Evolutionary conservation across 2,797 vertebrate genomes (phyloP).

Genomic region (Aulostomus chinensis): DNA sequence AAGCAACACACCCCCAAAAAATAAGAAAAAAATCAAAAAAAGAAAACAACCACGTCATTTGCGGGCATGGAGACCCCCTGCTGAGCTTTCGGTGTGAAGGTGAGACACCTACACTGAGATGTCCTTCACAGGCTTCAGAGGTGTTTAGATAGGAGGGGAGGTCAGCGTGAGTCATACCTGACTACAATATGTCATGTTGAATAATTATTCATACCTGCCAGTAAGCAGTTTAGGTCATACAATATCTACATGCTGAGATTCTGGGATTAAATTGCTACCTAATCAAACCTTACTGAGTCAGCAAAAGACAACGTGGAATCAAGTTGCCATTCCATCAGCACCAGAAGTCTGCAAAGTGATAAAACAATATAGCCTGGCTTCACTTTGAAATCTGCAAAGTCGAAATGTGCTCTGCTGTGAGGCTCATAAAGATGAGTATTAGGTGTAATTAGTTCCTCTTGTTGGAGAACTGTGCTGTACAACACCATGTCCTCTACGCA

Average conservation of each 20-base stretch:
- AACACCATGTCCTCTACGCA: background rate
- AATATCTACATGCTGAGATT: background rate
- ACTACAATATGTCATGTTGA: slow-evolving; percentile 4
- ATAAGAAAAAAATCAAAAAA: background rate
- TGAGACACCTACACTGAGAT: slow-evolving; percentile 36
- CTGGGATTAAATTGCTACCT: background rate
- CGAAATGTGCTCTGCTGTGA: too few relatives aligned
- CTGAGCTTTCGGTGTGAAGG: slow-evolving; percentile 53
- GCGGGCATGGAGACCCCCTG: slow-evolving; percentile 22
- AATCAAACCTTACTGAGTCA: background rate
- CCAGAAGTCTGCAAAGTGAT: too few relatives aligned
- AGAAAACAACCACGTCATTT: slow-evolving; percentile 4
- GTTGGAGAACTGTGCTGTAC: slow-evolving; percentile 3
- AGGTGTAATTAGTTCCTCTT: slow-evolving; percentile 27
- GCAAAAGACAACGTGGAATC: background rate
- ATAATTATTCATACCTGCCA: background rate
- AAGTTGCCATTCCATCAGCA: background rate
- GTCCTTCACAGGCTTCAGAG: slow-evolving; percentile 21
- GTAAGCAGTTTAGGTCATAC: background rate
- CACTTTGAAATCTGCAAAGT: too few relatives aligned
- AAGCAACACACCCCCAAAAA: background rate
- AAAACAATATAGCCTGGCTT: too few relatives aligned
- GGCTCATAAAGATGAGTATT: too few relatives aligned
- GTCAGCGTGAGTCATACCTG: slow-evolving; percentile 5
- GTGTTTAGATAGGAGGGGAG: background rate